Evolutionary conservation across 2,888 invertebrate genomes (phyloP), one percentile per base, ranked within the genome.

Genomic region (Tenthredo livida): DNA sequence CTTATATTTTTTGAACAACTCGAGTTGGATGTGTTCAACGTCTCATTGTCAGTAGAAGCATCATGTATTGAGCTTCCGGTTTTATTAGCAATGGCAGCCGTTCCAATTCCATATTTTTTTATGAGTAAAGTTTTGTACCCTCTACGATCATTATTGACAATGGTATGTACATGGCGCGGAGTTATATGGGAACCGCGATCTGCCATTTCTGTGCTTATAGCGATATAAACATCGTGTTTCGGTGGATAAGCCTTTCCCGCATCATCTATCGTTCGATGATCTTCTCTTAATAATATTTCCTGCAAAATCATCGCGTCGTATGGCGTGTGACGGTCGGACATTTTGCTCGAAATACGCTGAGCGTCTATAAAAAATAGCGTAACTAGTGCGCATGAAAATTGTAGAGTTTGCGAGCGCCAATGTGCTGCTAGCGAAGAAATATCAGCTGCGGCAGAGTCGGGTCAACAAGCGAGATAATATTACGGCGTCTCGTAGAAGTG

Each of bases 71-170:
- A 67, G 17, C 21, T 29, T 12, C 17, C 67, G 17, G 3, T 67
- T 67, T 33, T 33, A 33, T 67, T 17, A 0, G 17, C 2, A 33
- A 3, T 17, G 1, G 12, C 33, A 15, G 33, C 2, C 5, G 67
- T 67, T 33, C 67, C 15, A 7, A 67, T 67, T 29, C 25, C 25
- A 67, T 67, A 67, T 67, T 67, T 80, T 43, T 80, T 40, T 25
- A 40, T 61, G 0, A 80, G 33, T 21, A 80, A 25, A 61, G 80
- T 40, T 65, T 80, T 80, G 15, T 21, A 65, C 10, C 65, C 80
- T 37, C 17, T 70, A 33, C 67, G 67, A 17, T 70, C 33, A 70
- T 70, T 70, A 12, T 37, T 70, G 5, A 67, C 9, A 1, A 67
- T 67, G 29, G 67, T 67, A 29, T 67, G 67, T 1, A 67, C 67